Evolutionary conservation across 2,113 vertebrate genomes (phyloP), one percentile per base, ranked within the genome.

Genomic region (Triplophysa rosa): DNA sequence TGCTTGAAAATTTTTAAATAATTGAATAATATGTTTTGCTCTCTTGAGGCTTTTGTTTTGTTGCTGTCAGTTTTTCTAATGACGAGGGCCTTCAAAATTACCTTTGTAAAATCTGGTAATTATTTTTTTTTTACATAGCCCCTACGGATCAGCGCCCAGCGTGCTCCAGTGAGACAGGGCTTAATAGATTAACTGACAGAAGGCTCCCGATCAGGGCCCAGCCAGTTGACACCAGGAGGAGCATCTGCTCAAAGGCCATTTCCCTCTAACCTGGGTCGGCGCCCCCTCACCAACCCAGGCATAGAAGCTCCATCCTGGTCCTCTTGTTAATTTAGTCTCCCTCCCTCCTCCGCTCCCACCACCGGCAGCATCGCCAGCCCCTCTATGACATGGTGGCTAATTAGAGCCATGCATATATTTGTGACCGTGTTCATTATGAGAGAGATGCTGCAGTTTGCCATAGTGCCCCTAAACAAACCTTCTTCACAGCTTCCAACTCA

Each of bases 211-310:
- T 75, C 88, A 89, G 81, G 81, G 84, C 82, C 86, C 83, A 67
- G 89, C 87, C 89, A 87, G 87, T 84, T 83, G 86, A 88, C 88
- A 92, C 87, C 73, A 70, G 87, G 86, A 85, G 86, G 83, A 91
- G 89, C 92, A 93, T 93, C 93, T 94, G 93, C 91, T 94, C 90
- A 92, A 93, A 92, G 93, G 92, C 91, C 91, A 93, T 88, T 87
- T 90, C 90, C 89, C 90, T 85, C 87, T 73, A 87, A 87, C 87
- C 54, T 74, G 88, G 68, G 88, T 89, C 91, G 84, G 79, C 84
- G 81, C 86, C 90, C 88, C 89, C 89, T 88, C 86, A 88, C 89
- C 86, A 90, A 88, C 80, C 86, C 86, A 82, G 90, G 88, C 88
- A 84, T 82, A 82, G 84, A 86, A 87, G 87, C 86, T 87, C 88